Evolutionary conservation across 1,140 invertebrate species (phyloP).

Genomic region (Anadara kagoshimensis): DNA sequence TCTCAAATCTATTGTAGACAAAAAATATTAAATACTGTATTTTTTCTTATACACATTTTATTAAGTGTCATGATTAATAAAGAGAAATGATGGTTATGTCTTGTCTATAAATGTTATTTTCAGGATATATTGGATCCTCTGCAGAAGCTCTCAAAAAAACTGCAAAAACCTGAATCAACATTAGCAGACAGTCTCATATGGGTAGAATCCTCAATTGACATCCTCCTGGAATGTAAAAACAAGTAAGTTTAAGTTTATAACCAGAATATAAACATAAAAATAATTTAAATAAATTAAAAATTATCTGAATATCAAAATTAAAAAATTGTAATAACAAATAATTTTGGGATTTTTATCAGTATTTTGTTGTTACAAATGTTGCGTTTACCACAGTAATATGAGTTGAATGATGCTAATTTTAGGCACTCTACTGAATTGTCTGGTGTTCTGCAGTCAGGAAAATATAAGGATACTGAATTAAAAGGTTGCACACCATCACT

Average conservation of each 20-base stretch:
- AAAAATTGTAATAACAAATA: too few relatives aligned
- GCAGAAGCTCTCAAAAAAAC: constrained; percentile 1
- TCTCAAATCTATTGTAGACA: too few relatives aligned
- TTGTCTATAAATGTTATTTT: not conserved
- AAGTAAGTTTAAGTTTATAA: not conserved
- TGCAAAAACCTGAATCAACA: constrained; percentile 1
- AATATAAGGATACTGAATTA: not conserved
- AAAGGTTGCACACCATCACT: not conserved
- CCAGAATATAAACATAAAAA: not conserved
- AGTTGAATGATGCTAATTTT: too few relatives aligned
- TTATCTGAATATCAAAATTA: too few relatives aligned
- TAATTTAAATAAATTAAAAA: too few relatives aligned
- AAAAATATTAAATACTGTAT: too few relatives aligned
- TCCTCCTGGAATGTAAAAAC: not conserved
- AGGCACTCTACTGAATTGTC: not conserved
- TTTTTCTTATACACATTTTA: too few relatives aligned
- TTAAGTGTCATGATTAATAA: too few relatives aligned
- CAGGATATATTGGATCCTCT: constrained; percentile 3
- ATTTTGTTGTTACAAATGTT: too few relatives aligned
- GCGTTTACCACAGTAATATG: too few relatives aligned
- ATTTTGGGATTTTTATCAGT: too few relatives aligned
- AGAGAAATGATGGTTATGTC: too few relatives aligned
- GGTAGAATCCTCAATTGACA: not conserved
- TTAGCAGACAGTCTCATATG: not conserved
- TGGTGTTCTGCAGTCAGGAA: not conserved